Conservation (phyloP, 1,140 invertebrate genomes). For the Metaphire vulgaris region DNA sequence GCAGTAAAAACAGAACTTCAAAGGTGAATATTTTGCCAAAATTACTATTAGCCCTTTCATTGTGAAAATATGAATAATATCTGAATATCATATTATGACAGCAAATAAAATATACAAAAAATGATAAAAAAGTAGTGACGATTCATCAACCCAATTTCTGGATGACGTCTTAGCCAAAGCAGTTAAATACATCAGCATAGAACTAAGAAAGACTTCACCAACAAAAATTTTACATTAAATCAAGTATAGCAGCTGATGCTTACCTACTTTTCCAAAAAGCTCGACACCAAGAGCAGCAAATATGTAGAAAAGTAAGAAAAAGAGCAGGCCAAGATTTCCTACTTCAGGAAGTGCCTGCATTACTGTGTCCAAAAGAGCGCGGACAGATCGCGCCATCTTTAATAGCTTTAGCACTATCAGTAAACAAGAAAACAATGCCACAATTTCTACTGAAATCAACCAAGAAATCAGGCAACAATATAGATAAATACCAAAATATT, state of each 20-base stretch:
- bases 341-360: conserved; percentile 99
- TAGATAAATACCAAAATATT: no score
- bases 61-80: no score
- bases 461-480: neutral
- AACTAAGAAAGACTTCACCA: no score
- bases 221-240: no score
- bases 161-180: no score
- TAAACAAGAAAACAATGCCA: neutral
- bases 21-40: conserved; percentile 25
- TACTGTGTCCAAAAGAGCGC: conserved; percentile 93
- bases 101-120: no score
- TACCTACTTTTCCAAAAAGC: conserved; percentile 87
- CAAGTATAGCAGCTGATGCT: no score
- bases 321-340: conserved; percentile 92
- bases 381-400: conserved; percentile 99
- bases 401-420: conserved; percentile 89
- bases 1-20: conserved; percentile 32
- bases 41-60: no score
- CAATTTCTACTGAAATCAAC: neutral
- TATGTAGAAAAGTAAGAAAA: conserved; percentile 98
- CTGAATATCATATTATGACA: no score
- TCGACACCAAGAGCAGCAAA: conserved; percentile 98
- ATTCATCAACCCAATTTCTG: no score
- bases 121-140: no score
- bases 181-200: no score